Base-by-base conservation (phyloP, 37 sponge, comb jelly and placozoan species). In the Aplysina aerophoba region DNA sequence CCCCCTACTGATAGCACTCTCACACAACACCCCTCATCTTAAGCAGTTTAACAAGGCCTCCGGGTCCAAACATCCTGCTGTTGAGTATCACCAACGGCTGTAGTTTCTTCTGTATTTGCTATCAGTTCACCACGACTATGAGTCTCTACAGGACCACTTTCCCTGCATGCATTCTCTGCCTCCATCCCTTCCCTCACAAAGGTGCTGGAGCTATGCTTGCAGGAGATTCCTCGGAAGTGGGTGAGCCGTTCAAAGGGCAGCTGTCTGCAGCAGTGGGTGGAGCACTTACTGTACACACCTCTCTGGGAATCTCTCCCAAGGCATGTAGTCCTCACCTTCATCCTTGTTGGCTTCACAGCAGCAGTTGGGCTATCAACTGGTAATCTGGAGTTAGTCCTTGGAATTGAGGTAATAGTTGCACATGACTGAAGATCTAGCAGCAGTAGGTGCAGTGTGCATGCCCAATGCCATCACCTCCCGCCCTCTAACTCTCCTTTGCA, bases 341-440 rank as follows among this genome's bases (percentile, higher is more conserved):
- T 79, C 27, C 79, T 92, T 33, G 87, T 86, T 6, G 33, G 59
- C 12, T 35, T 22, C 15, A 83, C 84, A 28, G 87, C 89, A 21
- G 81, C 56, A 0, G 50, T 92, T 13, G 93, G 87, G 0, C 11
- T 84, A 28, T 41, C 93, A 0, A 83, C 84, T 61, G 67, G 83
- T n/a, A 83, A 92, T 71, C 87, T 92, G 15, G 90, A 81, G 0
- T 34, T 83, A 0, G 93, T 92, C 16, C 81, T 92, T 27, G 90
- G 82, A 28, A 85, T 92, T 80, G 79, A n/a, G n/a, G n/a, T n/a
- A n/a, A n/a, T n/a, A n/a, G n/a, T n/a, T n/a, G n/a, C n/a, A 62
- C 12, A 25, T 62, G 63, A 62, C 11, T 62, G 59, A 57, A 15
- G 15, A 57, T 15, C 15, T 57, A 15, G 15, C 17, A 20, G 59